Conservation (phyloP, 2,113 vertebrate species). For the Phrynosoma blainvillii region DNA sequence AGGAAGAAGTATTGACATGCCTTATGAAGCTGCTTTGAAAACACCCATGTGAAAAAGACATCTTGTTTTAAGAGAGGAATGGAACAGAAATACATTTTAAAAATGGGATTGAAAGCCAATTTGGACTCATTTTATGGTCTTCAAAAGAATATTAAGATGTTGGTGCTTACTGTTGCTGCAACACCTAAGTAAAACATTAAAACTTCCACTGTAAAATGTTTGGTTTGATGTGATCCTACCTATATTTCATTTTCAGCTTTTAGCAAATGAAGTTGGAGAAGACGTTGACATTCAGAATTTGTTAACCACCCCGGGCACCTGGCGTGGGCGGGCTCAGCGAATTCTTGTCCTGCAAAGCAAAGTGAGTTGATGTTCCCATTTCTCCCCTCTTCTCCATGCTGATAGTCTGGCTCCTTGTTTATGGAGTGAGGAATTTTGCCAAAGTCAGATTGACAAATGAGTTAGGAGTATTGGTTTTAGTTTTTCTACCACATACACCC, state of each 20-base stretch:
- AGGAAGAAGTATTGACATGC: not conserved
- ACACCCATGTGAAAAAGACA: not conserved
- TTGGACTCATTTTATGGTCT: not conserved
- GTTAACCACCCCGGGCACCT: slow-evolving; percentile 79
- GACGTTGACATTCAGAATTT: slow-evolving; percentile 86
- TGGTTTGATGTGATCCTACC: not conserved
- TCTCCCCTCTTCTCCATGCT: not conserved
- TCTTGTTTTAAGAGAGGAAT: not conserved
- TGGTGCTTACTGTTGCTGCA: not conserved
- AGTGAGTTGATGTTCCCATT: slow-evolving; percentile 72
- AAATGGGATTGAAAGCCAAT: not conserved
- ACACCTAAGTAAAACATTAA: not conserved
- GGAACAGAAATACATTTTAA: not conserved
- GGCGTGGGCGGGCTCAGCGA: slow-evolving; percentile 92
- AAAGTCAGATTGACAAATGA: not conserved
- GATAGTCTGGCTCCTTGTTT: rapidly evolving
- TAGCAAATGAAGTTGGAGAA: slow-evolving; percentile 89
- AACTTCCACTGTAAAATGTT: not conserved
- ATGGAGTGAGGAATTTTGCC: not conserved
- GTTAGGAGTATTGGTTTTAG: not conserved
- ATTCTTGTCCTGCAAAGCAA: slow-evolving; percentile 88
- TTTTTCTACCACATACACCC: not conserved
- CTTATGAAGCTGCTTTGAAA: too few relatives aligned
- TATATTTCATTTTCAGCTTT: slow-evolving; percentile 74
- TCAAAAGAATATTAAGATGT: not conserved